Conservation (phyloP, 2,888 invertebrate genomes). For the Agrotis segetum region DNA sequence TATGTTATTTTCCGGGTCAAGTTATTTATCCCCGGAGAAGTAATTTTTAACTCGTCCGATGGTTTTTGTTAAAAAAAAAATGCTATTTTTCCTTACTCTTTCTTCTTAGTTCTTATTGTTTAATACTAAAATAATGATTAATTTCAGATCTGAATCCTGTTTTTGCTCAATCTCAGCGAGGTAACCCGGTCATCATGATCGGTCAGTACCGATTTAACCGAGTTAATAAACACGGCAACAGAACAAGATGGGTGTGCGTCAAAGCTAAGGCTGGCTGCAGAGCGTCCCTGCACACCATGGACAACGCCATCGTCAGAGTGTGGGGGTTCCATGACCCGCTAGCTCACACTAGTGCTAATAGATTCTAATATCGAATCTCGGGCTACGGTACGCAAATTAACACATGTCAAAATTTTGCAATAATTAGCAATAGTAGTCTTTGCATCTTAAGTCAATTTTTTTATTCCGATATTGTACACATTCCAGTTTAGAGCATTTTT, state of each 20-base stretch:
- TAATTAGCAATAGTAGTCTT: slow-evolving; percentile 55
- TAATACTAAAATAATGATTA: neutral
- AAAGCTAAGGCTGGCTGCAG: slow-evolving; percentile 88
- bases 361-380: slow-evolving; percentile 71
- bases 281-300: slow-evolving; percentile 86
- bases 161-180: slow-evolving; percentile 84
- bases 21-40: too few species aligned
- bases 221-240: slow-evolving; percentile 86
- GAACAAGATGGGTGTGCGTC: slow-evolving; percentile 87
- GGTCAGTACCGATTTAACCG: slow-evolving; percentile 80
- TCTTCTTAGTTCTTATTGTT: too few species aligned
- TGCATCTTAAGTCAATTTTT: slow-evolving; percentile 22
- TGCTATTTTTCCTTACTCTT: too few species aligned
- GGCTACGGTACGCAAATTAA: neutral
- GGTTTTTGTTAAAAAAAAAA: too few species aligned
- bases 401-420: slow-evolving; percentile 51
- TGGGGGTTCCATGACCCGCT: slow-evolving; percentile 87
- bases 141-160: slow-evolving; percentile 84
- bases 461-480: slow-evolving; percentile 39
- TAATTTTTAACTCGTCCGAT: too few species aligned
- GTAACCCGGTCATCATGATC: slow-evolving; percentile 2
- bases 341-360: slow-evolving; percentile 87
- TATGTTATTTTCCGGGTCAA: too few species aligned
- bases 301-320: slow-evolving; percentile 87
- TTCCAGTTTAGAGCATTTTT: slow-evolving; percentile 42